These are phyloP conservation scores for Desoria tigrina DNA, from an alignment of 2,888 invertebrate species.

Conservation along the genomic window DNA sequence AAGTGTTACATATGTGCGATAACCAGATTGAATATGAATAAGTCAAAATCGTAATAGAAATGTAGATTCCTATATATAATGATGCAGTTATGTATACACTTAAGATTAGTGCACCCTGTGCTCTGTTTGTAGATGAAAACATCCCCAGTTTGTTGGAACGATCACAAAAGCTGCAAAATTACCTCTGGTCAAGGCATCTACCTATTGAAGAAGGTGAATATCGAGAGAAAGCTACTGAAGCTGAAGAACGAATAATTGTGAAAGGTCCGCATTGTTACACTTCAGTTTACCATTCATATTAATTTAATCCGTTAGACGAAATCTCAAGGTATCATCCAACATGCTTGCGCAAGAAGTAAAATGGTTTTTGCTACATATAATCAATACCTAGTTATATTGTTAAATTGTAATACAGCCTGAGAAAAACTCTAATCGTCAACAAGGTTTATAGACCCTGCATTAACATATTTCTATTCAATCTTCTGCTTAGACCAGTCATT, in stretches of 20 bases:
- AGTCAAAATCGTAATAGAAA: too few relatives aligned
- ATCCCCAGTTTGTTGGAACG: conserved; percentile 63
- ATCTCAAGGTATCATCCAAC: too few relatives aligned
- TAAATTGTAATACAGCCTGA: conserved; percentile 51
- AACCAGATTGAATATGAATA: background rate
- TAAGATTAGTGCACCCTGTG: too few relatives aligned
- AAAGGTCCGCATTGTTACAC: conserved; percentile 55
- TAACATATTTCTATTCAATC: too few relatives aligned
- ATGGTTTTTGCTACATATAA: background rate
- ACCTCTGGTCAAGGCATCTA: conserved; percentile 66
- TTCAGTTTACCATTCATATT: conserved; percentile 51
- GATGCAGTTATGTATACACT: too few relatives aligned
- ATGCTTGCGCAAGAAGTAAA: background rate
- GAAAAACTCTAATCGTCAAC: conserved; percentile 15
- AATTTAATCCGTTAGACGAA: too few relatives aligned
- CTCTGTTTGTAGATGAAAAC: conserved; percentile 63
- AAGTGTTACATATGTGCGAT: conserved; percentile 7
- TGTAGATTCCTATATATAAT: too few relatives aligned
- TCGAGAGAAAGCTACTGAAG: conserved; percentile 57
- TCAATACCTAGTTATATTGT: background rate
- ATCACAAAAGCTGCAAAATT: conserved; percentile 62
- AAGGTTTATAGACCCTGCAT: too few relatives aligned
- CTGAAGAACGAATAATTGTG: conserved; percentile 57
- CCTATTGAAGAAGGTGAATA: conserved; percentile 67
- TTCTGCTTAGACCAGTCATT: conserved; percentile 46